A percentile compares a stretch with the other conserved stretches of the same genome.
Conservation (phyloP, 2,113 vertebrate genomes). For the Pachypanchax playfairii region DNA sequence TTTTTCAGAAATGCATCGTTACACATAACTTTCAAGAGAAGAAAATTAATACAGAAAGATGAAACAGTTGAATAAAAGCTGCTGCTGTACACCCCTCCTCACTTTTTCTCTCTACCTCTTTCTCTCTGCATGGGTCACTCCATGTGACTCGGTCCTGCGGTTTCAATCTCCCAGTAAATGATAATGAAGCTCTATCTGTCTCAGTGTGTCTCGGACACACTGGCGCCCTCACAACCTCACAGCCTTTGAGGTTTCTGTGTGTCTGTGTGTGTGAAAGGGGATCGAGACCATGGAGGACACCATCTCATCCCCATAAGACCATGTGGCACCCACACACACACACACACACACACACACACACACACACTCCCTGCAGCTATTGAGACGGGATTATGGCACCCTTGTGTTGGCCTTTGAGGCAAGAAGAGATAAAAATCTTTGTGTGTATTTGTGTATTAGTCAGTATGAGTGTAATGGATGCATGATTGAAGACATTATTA, state of each 20-base stretch:
- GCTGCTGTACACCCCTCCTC: slow-evolving; percentile 9
- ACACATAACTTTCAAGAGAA: not conserved
- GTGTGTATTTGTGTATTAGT: slow-evolving; percentile 59
- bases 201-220: slow-evolving; percentile 66
- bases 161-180: slow-evolving; percentile 72
- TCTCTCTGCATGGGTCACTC: slow-evolving; percentile 35
- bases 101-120: slow-evolving; percentile 15
- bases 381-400: slow-evolving; percentile 80
- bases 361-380: slow-evolving; percentile 44
- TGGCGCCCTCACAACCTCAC: slow-evolving; percentile 66
- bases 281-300: slow-evolving; percentile 50
- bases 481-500: slow-evolving; percentile 83
- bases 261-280: slow-evolving; percentile 32
- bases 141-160: slow-evolving; percentile 57
- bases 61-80: slow-evolving; percentile 37
- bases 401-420: slow-evolving; percentile 78
- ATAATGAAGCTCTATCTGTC: slow-evolving; percentile 76
- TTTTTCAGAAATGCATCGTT: too few relatives aligned
- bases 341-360: slow-evolving; percentile 30
- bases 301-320: slow-evolving; percentile 55
- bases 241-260: slow-evolving; percentile 68
- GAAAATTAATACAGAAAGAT: slow-evolving; percentile 29
- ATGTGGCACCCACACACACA: slow-evolving; percentile 41
- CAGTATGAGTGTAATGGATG: slow-evolving; percentile 66
- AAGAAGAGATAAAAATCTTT: slow-evolving; percentile 74